Evolutionary conservation across 1,140 invertebrate species (phyloP), one percentile per base, ranked within the genome.

Genomic region (Chionoecetes opilio): DNA sequence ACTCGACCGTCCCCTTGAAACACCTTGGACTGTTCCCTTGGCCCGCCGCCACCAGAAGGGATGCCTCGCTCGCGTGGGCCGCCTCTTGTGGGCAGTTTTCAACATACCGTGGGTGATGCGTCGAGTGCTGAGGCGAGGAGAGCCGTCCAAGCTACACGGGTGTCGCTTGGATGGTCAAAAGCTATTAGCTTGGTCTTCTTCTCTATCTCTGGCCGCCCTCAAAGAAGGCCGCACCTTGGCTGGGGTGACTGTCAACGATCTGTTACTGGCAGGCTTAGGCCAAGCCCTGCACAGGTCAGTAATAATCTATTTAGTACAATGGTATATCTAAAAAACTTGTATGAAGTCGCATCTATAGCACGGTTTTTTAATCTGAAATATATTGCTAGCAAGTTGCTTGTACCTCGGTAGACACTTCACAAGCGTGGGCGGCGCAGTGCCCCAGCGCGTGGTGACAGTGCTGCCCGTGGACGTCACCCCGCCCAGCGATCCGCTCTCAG

Each of bases 171-270:
- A 35, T 21, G 94, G 94, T 14, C 1, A 32, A 9, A 95, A 95
- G 34, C 31, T 92, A 82, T 75, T 95, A n/a, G 94, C 90, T 11
- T 92, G 90, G 90, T 95, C 94, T 21, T 84, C 90, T 2, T 90
- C 94, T 21, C 32, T 95, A 6, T 86, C 94, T 29, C 32, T 95
- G 37, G 89, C 90, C 0, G 90, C 82, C 90, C 82, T 95, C 21
- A 95, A 95, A 35, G 29, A 14, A 3, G 94, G 82, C 6, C 94
- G 94, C 0, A 32, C 38, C 32, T 37, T 95, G 21, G 94, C 94
- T 14, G 94, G 90, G 8, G 94, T 92, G 37, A 87, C 94, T 31
- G 94, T 95, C 41, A 95, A 95, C 32, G 94, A 95, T 85, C 35
- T 95, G 84, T 88, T 95, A 14, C 34, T 95, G 34, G 53, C 94